Base-by-base conservation (phyloP, 2,113 vertebrate species). In the Bucco capensis region DNA sequence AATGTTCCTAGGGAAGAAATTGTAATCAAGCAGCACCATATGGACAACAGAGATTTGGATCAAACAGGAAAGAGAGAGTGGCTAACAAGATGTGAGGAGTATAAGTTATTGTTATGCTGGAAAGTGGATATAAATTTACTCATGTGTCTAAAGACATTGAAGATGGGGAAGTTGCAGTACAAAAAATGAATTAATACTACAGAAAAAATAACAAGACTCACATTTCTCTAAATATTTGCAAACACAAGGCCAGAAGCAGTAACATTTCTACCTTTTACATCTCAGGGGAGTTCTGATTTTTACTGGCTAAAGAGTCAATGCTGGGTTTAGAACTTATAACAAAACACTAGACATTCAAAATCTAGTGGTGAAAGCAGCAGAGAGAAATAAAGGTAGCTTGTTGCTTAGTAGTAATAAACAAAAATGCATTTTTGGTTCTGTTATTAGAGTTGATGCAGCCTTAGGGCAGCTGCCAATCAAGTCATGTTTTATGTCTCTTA, bases 381-480 rank as follows among this genome's bases (percentile, higher is more conserved):
- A 17, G 83, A 40, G 33, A 44, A 50, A 53, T 50, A 62, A 79
- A n/a, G 23, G 21, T 60, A 56, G 13, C 4, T 69, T 92, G 4
- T 46, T 93, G 9, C 19, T 78, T 87, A 53, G 30, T 51, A 67
- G 40, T 70, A 84, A 91, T 66, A 88, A 82, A 53, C 3, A 88
- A 91, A 95, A 88, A 87, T 50, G 46, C 5, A 28, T 82, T 95
- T n/a, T 85, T 70, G 35, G 60, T 79, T 83, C 18, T 79, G 37
- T 82, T 86, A 42, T 18, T 66, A 12, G 38, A 76, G 28, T 46
- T 83, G 71, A 86, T 69, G 60, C 57, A 94, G 53, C 89, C 75
- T 73, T 67, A 83, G 50, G 83, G 86, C 47, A 92, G 69, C 77
- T 93, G 95, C 83, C 96, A 96, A 89, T 95, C 92, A 92, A 83